phyloP scores from a whole-genome alignment of 1,140 invertebrate species.

The Palaemon carinicauda region DNA sequence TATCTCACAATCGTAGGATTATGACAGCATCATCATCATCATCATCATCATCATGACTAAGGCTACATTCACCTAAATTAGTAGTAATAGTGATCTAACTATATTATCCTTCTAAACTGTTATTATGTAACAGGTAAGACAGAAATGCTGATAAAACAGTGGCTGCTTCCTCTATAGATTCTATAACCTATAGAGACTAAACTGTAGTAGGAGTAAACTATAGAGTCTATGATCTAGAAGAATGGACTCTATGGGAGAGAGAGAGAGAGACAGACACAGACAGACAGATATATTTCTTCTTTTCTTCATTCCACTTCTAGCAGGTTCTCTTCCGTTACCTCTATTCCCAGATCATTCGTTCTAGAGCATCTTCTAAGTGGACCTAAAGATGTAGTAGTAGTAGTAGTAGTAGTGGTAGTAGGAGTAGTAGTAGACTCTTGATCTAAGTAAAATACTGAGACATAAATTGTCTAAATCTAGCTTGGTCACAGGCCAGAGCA shows the following conservation, averaged over 20 bases:
- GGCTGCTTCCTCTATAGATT: conserved; percentile 30
- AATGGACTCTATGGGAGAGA: neutral
- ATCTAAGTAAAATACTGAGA: too few species aligned
- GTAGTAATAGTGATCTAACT: conserved; percentile 9
- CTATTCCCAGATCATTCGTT: conserved; percentile 34
- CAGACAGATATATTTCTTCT: neutral
- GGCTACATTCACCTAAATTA: conserved; percentile 42
- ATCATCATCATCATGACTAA: neutral
- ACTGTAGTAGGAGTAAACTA: neutral
- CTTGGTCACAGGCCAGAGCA: too few species aligned
- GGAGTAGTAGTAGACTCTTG: neutral
- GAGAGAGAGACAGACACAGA: too few species aligned
- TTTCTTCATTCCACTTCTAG: conserved; percentile 24
- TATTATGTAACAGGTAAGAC: neutral
- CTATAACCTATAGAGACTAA: conserved; percentile 28
- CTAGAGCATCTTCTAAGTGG: conserved; percentile 18
- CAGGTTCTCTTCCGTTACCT: neutral
- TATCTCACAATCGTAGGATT: conserved; percentile 28
- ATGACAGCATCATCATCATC: conserved; percentile 30
- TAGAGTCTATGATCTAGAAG: neutral
- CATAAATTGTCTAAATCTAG: too few species aligned
- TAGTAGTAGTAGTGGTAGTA: conserved; percentile 27
- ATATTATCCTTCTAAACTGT: conserved; percentile 16
- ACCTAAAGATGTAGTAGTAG: neutral
- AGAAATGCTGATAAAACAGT: neutral